Evolutionary conservation across 2,113 vertebrate species (phyloP).

Genomic region (Symphodus melops): DNA sequence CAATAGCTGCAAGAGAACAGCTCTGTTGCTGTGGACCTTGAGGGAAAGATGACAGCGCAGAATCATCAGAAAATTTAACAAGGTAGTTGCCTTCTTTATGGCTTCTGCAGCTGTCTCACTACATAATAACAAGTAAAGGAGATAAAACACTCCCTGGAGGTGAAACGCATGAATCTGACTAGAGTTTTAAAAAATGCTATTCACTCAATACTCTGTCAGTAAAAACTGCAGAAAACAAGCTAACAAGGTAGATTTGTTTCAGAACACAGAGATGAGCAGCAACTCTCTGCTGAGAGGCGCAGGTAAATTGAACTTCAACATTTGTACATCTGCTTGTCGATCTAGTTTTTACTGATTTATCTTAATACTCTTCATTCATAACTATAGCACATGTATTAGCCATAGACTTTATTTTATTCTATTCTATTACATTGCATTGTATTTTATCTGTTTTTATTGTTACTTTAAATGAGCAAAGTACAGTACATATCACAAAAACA

Average conservation of each 20-base stretch:
- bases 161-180: neutral
- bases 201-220: constrained; percentile 1
- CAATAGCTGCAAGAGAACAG: neutral
- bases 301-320: too few species aligned
- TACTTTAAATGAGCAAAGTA: too few species aligned
- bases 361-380: too few species aligned
- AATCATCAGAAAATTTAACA: constrained; percentile 27
- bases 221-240: neutral
- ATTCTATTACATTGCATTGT: too few species aligned
- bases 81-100: neutral
- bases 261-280: neutral
- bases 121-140: constrained; percentile 15
- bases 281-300: neutral
- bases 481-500: too few species aligned
- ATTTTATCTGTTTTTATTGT: too few species aligned
- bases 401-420: too few species aligned
- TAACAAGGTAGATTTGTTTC: neutral
- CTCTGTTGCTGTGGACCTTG: neutral
- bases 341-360: too few species aligned
- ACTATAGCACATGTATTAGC: too few species aligned
- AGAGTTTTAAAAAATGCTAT: neutral
- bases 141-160: constrained; percentile 13
- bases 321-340: too few species aligned
- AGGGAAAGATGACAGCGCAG: constrained; percentile 16
- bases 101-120: constrained; percentile 14